Base-by-base conservation (phyloP, 2,888 invertebrate genomes). In the Limnephilus auricula region DNA sequence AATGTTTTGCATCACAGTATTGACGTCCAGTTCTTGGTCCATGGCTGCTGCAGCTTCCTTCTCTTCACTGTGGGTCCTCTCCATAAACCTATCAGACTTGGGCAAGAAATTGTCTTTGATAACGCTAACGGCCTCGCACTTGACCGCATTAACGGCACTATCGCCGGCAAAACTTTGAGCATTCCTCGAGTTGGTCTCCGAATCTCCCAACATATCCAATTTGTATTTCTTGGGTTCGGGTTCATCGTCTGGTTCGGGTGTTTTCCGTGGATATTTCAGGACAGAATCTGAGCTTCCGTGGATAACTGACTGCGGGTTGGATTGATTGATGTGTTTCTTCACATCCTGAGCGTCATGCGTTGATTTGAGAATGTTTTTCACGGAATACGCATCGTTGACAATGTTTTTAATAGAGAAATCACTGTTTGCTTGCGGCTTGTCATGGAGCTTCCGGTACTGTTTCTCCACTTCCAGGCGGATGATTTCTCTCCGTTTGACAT, bases 1-100 rank as follows among this genome's bases (percentile, higher is more conserved):
- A 34, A 92, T 89, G 82, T 92, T 91, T 79, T 93, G 93, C 93
- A 93, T 93, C n/a, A 93, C 92, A 40, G 87, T 91, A 32, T 91
- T 92, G 50, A 93, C 79, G 45, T 93, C 93, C 84, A 93, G 50
- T 6, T 92, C 92, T 31, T 91, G 90, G 37, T 92, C 92, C 32
- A 85, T 30, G 45, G 88, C 82, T 4, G 83, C 79, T 18, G 87
- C 82, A 10, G 83, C 80, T 30, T 91, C 90, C 45, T 90, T 85
- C 25, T 88, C 90, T n/a, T 85, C 90, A 13, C 91, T 90, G 32
- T 79, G 84, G 32, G 50, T 79, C 30, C 89, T 32, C 40, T 91
- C 90, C 87, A 31, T 90, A 90, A 86, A 90, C 85, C 92, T 92
- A 90, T 93, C 93, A 91, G 92, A 91, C 92, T 92, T 93, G 12